Percentiles rank a stretch among this genome's conserved stretches.
These are phyloP conservation scores for Camelus dromedarius DNA, from an alignment of 2,113 vertebrate species.

Conservation along the genomic window DNA sequence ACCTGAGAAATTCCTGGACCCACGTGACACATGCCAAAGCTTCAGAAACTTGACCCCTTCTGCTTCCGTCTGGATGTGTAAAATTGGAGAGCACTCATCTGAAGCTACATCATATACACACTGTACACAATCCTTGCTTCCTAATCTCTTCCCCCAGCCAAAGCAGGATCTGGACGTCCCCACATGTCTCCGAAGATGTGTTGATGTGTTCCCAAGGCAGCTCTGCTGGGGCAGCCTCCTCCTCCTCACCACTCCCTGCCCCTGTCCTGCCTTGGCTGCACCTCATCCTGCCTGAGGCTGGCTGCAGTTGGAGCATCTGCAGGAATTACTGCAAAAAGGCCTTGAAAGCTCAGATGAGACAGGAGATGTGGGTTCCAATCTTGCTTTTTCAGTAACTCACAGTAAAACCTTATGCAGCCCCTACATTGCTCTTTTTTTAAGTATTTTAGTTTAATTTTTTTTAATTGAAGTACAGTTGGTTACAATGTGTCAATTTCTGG, in stretches of 20 bases:
- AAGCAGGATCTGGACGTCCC: background rate
- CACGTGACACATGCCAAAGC: rapidly evolving
- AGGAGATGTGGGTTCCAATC: rapidly evolving
- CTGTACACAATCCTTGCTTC: background rate
- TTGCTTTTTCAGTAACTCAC: background rate
- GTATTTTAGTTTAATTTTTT: too few relatives aligned
- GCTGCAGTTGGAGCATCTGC: rapidly evolving
- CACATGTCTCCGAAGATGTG: background rate
- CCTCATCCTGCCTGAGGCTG: background rate
- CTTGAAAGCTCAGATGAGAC: background rate
- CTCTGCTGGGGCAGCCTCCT: too few relatives aligned
- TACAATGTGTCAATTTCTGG: too few relatives aligned
- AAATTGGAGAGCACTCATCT: rapidly evolving
- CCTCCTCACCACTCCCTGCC: too few relatives aligned
- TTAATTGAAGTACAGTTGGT: too few relatives aligned
- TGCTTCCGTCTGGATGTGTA: too few relatives aligned
- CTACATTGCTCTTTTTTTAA: too few relatives aligned
- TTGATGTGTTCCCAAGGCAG: too few relatives aligned
- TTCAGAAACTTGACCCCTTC: too few relatives aligned
- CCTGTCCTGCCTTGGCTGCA: rapidly evolving
- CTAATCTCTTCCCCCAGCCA: background rate
- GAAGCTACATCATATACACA: background rate
- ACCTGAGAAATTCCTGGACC: too few relatives aligned
- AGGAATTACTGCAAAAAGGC: background rate
- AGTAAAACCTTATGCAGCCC: background rate